phyloP scores from a whole-genome alignment of 1,140 invertebrate genomes.

The Ylistrum balloti region DNA sequence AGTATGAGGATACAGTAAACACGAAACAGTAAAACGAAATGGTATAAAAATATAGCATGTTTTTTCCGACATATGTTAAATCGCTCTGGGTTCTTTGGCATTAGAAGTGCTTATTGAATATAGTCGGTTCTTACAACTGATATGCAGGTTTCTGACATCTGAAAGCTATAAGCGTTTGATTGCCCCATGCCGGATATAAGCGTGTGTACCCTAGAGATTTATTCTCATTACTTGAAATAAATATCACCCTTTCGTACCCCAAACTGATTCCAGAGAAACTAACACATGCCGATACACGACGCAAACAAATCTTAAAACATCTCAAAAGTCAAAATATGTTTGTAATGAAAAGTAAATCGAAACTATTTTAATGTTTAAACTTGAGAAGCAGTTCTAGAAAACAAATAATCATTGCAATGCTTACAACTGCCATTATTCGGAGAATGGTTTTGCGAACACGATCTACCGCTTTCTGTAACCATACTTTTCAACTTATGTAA shows the following conservation, averaged over 20 bases:
- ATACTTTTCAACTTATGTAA: not conserved
- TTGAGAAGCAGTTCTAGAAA: not conserved
- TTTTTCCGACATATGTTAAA: constrained; percentile 24
- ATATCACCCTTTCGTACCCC: constrained; percentile 2
- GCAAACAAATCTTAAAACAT: not conserved
- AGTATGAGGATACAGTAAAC: not conserved
- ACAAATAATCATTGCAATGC: not conserved
- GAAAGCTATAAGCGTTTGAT: constrained; percentile 39
- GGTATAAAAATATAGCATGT: not conserved
- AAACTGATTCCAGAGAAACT: constrained; percentile 43
- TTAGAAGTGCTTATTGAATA: constrained; percentile 29
- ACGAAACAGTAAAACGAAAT: not conserved
- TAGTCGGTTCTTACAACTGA: constrained; percentile 38
- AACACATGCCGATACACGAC: not conserved
- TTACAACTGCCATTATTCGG: not conserved
- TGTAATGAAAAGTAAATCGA: constrained; percentile 33
- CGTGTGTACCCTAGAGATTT: constrained; percentile 3
- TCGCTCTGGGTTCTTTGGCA: not conserved
- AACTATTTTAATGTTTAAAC: constrained; percentile 36
- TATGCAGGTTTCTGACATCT: constrained; percentile 38
- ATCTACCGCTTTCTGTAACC: not conserved
- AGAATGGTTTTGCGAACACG: not conserved
- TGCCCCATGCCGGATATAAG: constrained; percentile 23
- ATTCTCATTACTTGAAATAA: constrained; percentile 41
- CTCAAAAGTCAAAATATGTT: constrained; percentile 45